These are phyloP conservation scores for Sinosuthora webbiana DNA, from an alignment of 2,113 vertebrate genomes.

Conservation along the genomic window DNA sequence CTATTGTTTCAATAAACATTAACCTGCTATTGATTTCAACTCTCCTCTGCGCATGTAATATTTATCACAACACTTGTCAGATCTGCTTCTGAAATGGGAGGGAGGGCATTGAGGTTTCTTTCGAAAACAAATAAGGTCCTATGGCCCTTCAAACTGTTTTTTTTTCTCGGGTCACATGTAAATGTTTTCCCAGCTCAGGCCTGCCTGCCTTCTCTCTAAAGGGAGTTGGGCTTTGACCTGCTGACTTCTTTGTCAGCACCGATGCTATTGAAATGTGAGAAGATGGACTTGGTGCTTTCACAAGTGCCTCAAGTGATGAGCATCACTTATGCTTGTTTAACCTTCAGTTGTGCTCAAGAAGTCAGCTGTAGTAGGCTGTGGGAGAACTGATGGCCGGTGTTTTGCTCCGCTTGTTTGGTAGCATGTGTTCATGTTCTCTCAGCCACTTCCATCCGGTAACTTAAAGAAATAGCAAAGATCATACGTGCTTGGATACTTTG, in stretches of 20 bases:
- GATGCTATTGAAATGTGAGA: constrained; percentile 67
- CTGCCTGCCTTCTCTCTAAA: neutral
- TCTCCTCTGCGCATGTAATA: constrained; percentile 53
- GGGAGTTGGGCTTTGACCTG: constrained; percentile 52
- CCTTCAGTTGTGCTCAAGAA: constrained; percentile 58
- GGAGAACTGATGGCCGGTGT: neutral
- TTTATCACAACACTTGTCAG: constrained; percentile 52
- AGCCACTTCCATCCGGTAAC: neutral
- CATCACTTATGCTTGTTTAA: constrained; percentile 70
- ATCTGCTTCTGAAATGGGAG: constrained; percentile 22
- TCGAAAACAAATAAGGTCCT: constrained; percentile 25
- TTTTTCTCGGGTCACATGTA: constrained; percentile 19
- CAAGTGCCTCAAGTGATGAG: constrained; percentile 64
- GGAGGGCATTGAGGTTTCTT: constrained; percentile 5
- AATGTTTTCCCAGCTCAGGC: constrained; percentile 5
- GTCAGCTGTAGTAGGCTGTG: neutral
- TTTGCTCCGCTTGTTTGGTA: neutral
- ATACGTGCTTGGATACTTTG: neutral
- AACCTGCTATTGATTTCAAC: constrained; percentile 64
- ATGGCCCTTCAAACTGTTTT: neutral
- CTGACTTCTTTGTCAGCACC: constrained; percentile 57
- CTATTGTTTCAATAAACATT: constrained; percentile 74
- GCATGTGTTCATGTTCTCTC: neutral
- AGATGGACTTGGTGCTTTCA: constrained; percentile 67
- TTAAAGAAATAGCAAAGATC: neutral